Evolutionary conservation across 2,797 vertebrate species (phyloP).

Genomic region (Nyctalus aviator): DNA sequence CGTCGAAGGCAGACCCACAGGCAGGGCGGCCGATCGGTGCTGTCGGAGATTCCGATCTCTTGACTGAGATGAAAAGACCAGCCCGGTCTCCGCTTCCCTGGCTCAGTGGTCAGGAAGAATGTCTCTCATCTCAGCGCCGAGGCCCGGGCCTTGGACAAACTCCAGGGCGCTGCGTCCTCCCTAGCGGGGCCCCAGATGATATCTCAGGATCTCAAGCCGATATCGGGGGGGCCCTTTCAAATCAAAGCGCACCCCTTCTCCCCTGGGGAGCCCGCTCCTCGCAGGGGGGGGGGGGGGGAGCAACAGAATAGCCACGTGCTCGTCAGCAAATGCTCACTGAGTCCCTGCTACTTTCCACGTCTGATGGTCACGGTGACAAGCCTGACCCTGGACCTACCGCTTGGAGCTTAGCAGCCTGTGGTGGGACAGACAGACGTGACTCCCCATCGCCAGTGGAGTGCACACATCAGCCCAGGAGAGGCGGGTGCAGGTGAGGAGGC

Average conservation of each 20-base stretch:
- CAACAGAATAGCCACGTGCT: background rate
- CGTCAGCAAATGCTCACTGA: background rate
- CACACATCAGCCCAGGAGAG: background rate
- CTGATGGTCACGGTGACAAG: background rate
- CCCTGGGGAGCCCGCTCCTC: background rate
- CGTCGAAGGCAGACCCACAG: background rate
- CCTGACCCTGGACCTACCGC: background rate
- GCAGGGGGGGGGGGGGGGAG: background rate
- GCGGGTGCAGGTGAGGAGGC: background rate
- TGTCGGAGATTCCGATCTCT: slow-evolving; percentile 77
- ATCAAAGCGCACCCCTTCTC: background rate
- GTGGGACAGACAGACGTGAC: background rate
- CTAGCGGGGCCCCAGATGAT: slow-evolving; percentile 64
- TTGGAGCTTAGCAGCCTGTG: background rate
- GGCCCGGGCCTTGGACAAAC: slow-evolving; percentile 72
- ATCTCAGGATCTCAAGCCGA: background rate
- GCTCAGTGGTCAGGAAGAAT: slow-evolving; percentile 82
- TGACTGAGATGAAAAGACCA: slow-evolving; percentile 77
- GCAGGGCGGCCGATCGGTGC: slow-evolving; percentile 44
- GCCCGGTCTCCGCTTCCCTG: slow-evolving; percentile 69
- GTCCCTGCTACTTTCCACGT: background rate
- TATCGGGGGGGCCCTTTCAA: slow-evolving; percentile 57
- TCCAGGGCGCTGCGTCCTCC: slow-evolving; percentile 56
- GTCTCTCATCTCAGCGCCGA: slow-evolving; percentile 53
- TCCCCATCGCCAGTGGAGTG: background rate